Base-by-base conservation (phyloP, 1,140 invertebrate species). In the Steinernema khuongi region DNA sequence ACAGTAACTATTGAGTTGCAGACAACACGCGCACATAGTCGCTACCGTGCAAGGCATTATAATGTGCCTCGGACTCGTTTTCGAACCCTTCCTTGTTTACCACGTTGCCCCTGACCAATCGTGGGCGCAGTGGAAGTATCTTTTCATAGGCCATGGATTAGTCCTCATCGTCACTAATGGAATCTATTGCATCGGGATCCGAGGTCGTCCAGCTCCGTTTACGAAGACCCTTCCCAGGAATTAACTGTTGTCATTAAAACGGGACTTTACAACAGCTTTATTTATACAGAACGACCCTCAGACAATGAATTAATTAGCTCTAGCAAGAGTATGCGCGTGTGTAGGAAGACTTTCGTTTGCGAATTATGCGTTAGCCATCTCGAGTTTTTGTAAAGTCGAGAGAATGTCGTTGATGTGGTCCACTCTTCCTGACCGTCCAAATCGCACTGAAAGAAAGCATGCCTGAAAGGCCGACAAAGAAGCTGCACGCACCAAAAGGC, bases 321-420 rank as follows among this genome's bases (percentile, higher is more conserved):
- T 60, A 60, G 31, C 1, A 41, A 68, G 68, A 73, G 72, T 68
- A 29, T 73, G 67, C 33, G 67, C 72, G 31, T 72, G 36, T 50
- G 31, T 60, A 29, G 60, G 30, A 28, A 30, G 31, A 70, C n/a
- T 1, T 14, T 29, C 36, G 41, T 1, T 32, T 67, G 31, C 31
- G 29, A 31, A 74, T 68, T 77, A 71, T 22, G 77, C 60, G 73
- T 60, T 67, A 31, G 73, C 76, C 36, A 43, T 36, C 67, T 77
- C 36, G 29, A 77, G 70, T 68, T 70, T 72, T 50, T 76, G 74
- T 31, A 77, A 67, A 31, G 76, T 77, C 17, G 69, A 72, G 30
- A 77, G 36, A 32, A 77, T 77, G 76, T 77, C 76, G 73, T 76
- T 70, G 73, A 77, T 74, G 73, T 77, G 76, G 31, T 77, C 76